Conservation (phyloP, 2,113 vertebrate genomes). For the Poicephalus gulielmi region DNA sequence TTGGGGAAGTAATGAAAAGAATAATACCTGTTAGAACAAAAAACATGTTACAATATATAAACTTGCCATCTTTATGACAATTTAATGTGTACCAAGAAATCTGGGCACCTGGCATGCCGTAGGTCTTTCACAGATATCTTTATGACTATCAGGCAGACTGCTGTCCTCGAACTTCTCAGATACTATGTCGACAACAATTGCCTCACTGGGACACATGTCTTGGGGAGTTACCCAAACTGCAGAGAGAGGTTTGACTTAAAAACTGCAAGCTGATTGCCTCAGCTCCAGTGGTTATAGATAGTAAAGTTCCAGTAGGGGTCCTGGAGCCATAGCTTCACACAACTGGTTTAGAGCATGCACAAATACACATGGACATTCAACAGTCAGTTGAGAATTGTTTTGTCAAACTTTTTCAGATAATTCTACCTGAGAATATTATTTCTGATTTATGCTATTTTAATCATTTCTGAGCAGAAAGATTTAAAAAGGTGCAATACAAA, state of each 20-base stretch:
- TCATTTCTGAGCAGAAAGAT: not conserved
- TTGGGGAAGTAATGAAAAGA: not conserved
- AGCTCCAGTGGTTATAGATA: not conserved
- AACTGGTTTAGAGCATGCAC: fast-evolving
- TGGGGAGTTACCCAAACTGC: not conserved
- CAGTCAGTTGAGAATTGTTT: not conserved
- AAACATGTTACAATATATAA: not conserved
- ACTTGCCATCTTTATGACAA: not conserved
- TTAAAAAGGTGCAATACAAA: not conserved
- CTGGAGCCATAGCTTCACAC: not conserved
- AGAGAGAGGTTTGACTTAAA: not conserved
- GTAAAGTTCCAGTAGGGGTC: not conserved
- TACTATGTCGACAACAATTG: not conserved
- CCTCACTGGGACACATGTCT: not conserved
- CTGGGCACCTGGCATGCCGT: not conserved
- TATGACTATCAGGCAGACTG: not conserved
- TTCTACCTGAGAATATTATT: not conserved
- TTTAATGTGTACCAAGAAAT: not conserved
- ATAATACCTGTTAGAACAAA: not conserved
- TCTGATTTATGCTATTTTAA: not conserved
- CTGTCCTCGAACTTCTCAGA: not conserved
- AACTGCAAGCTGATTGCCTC: not conserved
- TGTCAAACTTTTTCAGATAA: not conserved
- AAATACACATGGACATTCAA: fast-evolving
- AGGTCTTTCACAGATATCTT: not conserved